Percentiles rank a stretch among this genome's conserved stretches.
Evolutionary conservation across 2,113 vertebrate species (phyloP).

Genomic region (Acanthochromis polyacanthus): DNA sequence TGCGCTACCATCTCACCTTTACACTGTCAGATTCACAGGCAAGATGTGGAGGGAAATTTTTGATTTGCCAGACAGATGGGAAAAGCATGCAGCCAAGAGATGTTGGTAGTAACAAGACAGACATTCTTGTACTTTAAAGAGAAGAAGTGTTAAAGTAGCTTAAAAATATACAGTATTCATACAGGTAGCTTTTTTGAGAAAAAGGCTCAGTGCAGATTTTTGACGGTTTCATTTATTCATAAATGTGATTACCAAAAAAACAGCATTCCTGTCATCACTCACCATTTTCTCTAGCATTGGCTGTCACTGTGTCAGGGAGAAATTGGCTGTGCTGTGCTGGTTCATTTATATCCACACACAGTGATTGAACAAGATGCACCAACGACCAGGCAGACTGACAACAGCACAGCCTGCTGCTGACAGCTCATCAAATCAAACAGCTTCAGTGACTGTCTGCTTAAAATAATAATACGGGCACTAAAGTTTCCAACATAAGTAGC

Average conservation of each 20-base stretch:
- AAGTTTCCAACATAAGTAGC: background rate
- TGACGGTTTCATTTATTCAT: background rate
- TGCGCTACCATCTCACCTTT: constrained; percentile 1
- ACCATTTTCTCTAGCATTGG: background rate
- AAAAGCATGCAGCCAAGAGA: background rate
- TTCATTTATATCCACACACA: background rate
- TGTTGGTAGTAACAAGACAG: background rate
- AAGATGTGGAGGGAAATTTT: background rate
- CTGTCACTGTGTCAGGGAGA: constrained; percentile 3
- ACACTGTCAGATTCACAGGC: constrained; percentile 3
- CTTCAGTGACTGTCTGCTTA: background rate
- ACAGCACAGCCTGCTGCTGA: background rate
- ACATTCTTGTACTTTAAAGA: background rate
- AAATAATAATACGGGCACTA: too few relatives aligned
- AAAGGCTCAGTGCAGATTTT: background rate
- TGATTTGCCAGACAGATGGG: background rate
- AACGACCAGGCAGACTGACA: background rate
- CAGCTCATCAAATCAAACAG: background rate
- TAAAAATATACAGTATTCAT: background rate
- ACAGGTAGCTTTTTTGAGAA: background rate
- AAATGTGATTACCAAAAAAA: background rate
- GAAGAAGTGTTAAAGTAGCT: background rate
- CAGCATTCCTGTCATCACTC: background rate
- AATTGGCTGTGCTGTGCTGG: background rate
- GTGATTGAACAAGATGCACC: background rate